Conservation (phyloP, 2,888 invertebrate species). For the Pheosia tremula region DNA sequence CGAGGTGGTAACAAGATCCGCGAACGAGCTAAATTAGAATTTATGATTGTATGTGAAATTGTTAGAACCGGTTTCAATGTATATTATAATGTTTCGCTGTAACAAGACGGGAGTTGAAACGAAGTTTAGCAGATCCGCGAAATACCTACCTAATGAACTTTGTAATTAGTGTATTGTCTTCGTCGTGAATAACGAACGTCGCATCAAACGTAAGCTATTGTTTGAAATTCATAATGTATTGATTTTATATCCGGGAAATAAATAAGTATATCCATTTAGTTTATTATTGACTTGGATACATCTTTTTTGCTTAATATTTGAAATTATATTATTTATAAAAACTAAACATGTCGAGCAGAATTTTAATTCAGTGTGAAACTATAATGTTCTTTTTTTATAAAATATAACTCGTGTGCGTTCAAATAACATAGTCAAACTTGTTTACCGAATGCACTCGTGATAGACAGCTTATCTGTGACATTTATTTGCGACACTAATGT, state of each 20-base stretch:
- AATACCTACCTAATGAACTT: conserved; percentile 60
- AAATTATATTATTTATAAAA: too few relatives aligned
- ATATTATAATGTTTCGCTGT: conserved; percentile 62
- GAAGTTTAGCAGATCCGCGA: conserved; percentile 59
- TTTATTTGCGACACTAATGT: conserved; percentile 20
- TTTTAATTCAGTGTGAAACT: too few relatives aligned
- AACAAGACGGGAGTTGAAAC: conserved; percentile 56
- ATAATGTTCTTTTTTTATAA: neutral
- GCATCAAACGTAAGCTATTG: conserved; percentile 7
- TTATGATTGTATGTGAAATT: conserved; percentile 84
- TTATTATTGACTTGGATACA: neutral
- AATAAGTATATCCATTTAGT: neutral
- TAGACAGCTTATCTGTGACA: conserved; percentile 4
- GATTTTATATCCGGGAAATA: neutral
- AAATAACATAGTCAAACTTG: conserved; percentile 27
- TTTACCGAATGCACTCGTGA: conserved; percentile 10
- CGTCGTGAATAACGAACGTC: conserved; percentile 28
- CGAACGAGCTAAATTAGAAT: conserved; percentile 81
- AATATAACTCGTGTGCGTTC: conserved; percentile 12
- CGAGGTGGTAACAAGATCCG: conserved; percentile 78
- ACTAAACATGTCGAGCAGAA: neutral
- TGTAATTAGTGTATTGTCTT: conserved; percentile 54
- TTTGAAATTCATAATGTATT: neutral
- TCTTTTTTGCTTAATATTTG: too few relatives aligned
- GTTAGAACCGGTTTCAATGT: conserved; percentile 76